phyloP scores from a whole-genome alignment of 2,113 vertebrate species.

The Bubalus kerabau region DNA sequence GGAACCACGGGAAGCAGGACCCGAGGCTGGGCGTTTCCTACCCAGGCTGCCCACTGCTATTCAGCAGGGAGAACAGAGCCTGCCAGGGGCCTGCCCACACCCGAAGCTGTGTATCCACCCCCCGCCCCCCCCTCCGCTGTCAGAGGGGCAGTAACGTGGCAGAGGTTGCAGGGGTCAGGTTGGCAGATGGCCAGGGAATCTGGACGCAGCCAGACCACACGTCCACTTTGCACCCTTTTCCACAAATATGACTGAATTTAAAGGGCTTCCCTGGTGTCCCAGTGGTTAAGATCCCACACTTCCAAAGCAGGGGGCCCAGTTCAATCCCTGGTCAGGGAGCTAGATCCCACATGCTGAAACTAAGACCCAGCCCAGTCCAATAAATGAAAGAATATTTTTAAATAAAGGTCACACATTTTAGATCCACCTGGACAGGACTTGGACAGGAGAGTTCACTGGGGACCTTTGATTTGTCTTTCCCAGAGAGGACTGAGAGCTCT shows the following conservation, averaged over 20 bases:
- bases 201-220: rapidly evolving
- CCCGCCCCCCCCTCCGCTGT: rapidly evolving
- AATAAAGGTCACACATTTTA: neutral
- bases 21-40: rapidly evolving
- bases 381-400: neutral
- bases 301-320: neutral
- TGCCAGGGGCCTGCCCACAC: neutral
- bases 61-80: no score
- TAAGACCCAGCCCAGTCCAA: neutral
- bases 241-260: neutral
- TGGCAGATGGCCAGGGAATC: neutral
- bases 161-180: neutral
- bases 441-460: neutral
- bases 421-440: rapidly evolving
- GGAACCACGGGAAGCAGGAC: neutral
- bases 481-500: no score
- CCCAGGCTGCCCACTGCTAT: neutral
- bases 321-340: neutral
- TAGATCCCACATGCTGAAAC: neutral
- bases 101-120: neutral
- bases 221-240: neutral
- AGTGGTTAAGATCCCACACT: neutral
- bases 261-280: neutral
- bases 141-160: neutral
- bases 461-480: neutral